phyloP scores from a whole-genome alignment of 2,797 vertebrate genomes.

The Chromobotia macracanthus region DNA sequence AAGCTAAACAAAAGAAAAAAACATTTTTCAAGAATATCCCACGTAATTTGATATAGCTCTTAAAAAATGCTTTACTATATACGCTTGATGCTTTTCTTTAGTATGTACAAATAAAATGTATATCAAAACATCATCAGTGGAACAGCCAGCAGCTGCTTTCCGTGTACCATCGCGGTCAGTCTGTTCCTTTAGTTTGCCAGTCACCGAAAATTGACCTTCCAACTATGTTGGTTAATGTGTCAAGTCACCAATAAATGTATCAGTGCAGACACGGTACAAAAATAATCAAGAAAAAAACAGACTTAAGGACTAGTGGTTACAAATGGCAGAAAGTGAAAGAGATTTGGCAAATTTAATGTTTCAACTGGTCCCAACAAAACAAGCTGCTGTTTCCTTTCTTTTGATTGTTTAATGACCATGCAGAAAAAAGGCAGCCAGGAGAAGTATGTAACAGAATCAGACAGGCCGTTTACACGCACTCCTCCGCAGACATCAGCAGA shows the following conservation, averaged over 20 bases:
- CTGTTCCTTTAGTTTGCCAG: constrained; percentile 45
- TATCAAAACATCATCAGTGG: constrained; percentile 60
- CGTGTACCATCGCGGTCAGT: constrained; percentile 58
- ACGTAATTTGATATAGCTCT: constrained; percentile 63
- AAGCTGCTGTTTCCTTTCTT: constrained; percentile 39
- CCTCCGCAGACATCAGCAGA: constrained; percentile 97
- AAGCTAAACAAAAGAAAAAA: constrained; percentile 57
- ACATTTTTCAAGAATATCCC: constrained; percentile 49
- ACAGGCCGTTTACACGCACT: constrained; percentile 84
- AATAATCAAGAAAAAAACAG: constrained; percentile 70
- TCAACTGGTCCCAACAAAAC: constrained; percentile 35
- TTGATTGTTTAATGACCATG: constrained; percentile 65
- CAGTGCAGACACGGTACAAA: constrained; percentile 76
- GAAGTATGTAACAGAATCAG: constrained; percentile 42
- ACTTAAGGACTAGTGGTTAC: constrained; percentile 81
- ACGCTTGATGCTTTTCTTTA: constrained; percentile 63
- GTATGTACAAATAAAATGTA: constrained; percentile 77
- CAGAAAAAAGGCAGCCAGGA: constrained; percentile 62
- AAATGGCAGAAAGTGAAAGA: constrained; percentile 79
- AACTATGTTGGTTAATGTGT: constrained; percentile 56
- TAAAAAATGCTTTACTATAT: constrained; percentile 66
- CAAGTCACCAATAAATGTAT: constrained; percentile 66
- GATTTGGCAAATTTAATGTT: constrained; percentile 74
- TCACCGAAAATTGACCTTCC: constrained; percentile 70
- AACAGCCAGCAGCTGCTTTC: constrained; percentile 61